Evolutionary conservation across 2,113 vertebrate genomes (phyloP).

Genomic region (Oreamnos americanus): DNA sequence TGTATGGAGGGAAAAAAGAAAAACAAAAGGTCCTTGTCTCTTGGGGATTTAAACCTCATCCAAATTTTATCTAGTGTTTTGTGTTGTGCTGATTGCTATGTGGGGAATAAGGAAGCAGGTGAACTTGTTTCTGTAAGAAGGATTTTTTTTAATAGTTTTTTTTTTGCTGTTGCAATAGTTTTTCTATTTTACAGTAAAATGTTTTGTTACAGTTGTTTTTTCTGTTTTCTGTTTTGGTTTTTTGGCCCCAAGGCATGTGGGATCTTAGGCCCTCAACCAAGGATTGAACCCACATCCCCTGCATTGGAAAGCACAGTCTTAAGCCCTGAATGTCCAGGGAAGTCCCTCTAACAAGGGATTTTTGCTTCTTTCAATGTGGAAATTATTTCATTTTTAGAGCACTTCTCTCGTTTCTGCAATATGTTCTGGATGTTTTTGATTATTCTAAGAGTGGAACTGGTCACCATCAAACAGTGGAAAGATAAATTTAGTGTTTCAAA

Average conservation of each 20-base stretch:
- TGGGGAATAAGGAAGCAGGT: not conserved
- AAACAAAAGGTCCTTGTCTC: not conserved
- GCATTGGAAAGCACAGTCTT: not conserved
- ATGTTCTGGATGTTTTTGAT: not conserved
- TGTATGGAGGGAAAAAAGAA: not conserved
- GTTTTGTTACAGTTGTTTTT: not conserved
- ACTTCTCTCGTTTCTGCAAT: not conserved
- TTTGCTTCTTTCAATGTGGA: not conserved
- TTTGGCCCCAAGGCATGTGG: not conserved
- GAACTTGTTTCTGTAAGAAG: not conserved
- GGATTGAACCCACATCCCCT: not conserved
- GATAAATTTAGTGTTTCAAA: not conserved
- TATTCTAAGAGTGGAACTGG: not conserved
- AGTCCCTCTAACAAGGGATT: not conserved
- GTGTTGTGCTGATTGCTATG: not conserved
- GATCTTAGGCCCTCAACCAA: not conserved
- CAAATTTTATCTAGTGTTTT: not conserved
- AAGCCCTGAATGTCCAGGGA: not conserved
- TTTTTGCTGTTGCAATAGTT: not conserved
- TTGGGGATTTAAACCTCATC: not conserved
- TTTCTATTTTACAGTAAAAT: not conserved
- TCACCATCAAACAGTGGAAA: not conserved
- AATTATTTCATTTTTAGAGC: not conserved
- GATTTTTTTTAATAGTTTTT: not conserved
- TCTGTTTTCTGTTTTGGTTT: not conserved